Evolutionary conservation across 2,888 invertebrate genomes (phyloP), one percentile per base, ranked within the genome.

Genomic region (Sarcophaga carnaria): DNA sequence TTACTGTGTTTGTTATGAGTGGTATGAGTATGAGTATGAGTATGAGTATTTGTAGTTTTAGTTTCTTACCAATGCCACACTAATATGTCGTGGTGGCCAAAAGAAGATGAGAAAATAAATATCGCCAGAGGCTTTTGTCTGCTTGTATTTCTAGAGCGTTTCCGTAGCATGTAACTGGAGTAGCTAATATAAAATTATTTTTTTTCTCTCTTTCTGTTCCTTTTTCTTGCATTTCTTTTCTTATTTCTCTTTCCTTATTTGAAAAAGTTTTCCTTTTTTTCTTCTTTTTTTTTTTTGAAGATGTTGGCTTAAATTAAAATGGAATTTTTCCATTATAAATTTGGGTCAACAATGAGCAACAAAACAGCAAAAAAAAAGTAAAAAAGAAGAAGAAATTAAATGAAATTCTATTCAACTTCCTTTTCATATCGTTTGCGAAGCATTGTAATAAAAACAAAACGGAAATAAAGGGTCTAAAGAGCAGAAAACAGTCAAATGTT

Each of bases 251-350:
- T 74, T 37, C 63, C 49, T 14, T 10, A 37, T 37, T 37, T 37
- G 37, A 37, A 37, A 37, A 37, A 37, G 8, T 20, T 79, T 66
- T 76, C 59, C 3, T 67, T 6, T n/a, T n/a, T n/a, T 47, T 63
- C 60, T 74, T 76, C 1, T 37, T 2, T 63, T 27, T 83, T 22
- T 70, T 70, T 2, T 69, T 70, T 54, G 12, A 17, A 17, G 49
- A 17, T 54, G 79, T 62, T 71, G 84, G 85, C 59, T 90, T 91
- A 90, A 80, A 81, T 84, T 84, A 76, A 87, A 81, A 81, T 81
- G 79, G 84, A 84, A 84, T 84, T 87, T 87, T 91, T 90, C 91
- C 90, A 91, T 91, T 92, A 92, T 90, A 91, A 91, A 91, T 92
- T 91, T 92, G 89, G 91, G 91, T 91, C 91, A 91, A 90, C 90